These are phyloP conservation scores for Osmerus mordax DNA, from an alignment of 2,113 vertebrate species.

Conservation along the genomic window DNA sequence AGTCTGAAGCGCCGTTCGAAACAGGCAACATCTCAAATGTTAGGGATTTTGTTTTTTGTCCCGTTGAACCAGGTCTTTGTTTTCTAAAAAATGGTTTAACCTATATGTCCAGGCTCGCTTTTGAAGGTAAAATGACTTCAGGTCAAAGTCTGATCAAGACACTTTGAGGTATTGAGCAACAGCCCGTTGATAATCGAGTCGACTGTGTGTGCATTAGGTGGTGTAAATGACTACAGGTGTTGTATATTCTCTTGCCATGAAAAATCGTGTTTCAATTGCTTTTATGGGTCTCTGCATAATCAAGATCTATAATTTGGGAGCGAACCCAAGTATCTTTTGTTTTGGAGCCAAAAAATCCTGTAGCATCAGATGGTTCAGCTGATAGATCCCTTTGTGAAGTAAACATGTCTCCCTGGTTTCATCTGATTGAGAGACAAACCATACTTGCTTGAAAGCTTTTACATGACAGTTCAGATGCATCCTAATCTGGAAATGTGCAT, in stretches of 20 bases:
- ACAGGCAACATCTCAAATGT: not conserved
- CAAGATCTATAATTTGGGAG: slow-evolving; percentile 8
- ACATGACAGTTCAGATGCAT: not conserved
- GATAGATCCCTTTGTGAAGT: slow-evolving; percentile 6
- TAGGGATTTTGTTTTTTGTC: not conserved
- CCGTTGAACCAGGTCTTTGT: not conserved
- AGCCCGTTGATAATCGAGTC: slow-evolving; percentile 41
- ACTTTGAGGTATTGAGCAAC: slow-evolving; percentile 38
- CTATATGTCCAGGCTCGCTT: not conserved
- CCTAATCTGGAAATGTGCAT: slow-evolving; percentile 37
- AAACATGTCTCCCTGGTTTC: slow-evolving; percentile 36
- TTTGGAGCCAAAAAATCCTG: slow-evolving; percentile 24
- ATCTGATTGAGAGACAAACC: slow-evolving; percentile 11
- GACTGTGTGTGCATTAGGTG: slow-evolving; percentile 29
- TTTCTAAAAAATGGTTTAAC: not conserved
- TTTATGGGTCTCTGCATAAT: slow-evolving; percentile 20
- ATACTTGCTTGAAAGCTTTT: slow-evolving; percentile 15
- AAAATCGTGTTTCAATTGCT: slow-evolving; percentile 12
- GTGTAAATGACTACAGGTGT: slow-evolving; percentile 40
- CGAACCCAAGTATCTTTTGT: slow-evolving; percentile 17
- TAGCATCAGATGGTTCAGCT: slow-evolving; percentile 18
- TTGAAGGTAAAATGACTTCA: not conserved
- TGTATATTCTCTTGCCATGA: slow-evolving; percentile 37
- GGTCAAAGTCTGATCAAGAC: slow-evolving; percentile 3
- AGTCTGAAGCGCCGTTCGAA: not conserved